Evolutionary conservation across 2,113 vertebrate species (phyloP), one percentile per base, ranked within the genome.

Genomic region (Hylia prasina): DNA sequence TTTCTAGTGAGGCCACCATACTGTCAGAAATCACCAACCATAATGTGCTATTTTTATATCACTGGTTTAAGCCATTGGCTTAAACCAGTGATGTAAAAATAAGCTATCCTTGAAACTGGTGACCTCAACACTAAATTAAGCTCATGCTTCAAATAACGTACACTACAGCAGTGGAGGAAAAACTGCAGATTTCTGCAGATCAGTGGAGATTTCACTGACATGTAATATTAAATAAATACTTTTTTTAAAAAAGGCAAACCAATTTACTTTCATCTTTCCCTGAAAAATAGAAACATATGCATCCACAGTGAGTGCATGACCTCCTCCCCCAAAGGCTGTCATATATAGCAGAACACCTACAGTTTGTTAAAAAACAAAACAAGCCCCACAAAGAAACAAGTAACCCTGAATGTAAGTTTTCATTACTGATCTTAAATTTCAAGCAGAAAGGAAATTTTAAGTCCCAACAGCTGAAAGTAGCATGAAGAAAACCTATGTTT

Each of bases 301-400:
- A 72, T 40, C 22, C 23, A 75, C 0, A 60, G 15, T 2, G 19
- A 81, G 40, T 6, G 23, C 0, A 0, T 11, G 33, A 75, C 21
- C 39, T 50, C 25, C 22, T 3, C 35, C 37, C 4, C 7, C 12
- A 78, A 68, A 78, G 40, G 17, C 17, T 3, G 1, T 2, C 21
- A 10, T 5, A 5, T 13, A 30, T 1, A 70, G 17, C 5, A 82
- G 3, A 70, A 79, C 1, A 61, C 15, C 20, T 54, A 66, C 2
- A 33, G 33, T 54, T 57, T 28, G 13, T 4, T 20, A 33, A 60
- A 68, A 61, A 58, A 13, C 4, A 39, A 14, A 28, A 58, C 8
- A 37, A 56, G 33, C 5, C 8, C 8, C 22, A 53, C 17, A 45
- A 63, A 73, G 19, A 45, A 47, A 28, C 30, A 60, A 57, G 13